Percentiles rank a stretch among this genome's conserved stretches.
Conservation (phyloP, 2,888 invertebrate species). For the Rhyacophila evoluta region DNA sequence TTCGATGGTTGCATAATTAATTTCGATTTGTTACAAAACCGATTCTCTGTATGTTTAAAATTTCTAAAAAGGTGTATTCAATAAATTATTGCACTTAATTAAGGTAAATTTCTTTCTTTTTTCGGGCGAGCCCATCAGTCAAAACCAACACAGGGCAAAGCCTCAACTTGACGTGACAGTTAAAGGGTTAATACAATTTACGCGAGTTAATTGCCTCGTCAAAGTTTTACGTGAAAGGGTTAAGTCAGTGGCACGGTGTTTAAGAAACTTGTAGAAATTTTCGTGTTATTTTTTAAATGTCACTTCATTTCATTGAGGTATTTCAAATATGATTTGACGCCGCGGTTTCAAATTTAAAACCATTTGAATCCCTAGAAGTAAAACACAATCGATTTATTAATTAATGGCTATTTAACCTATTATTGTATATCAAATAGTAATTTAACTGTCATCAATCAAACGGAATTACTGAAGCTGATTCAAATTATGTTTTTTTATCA, state of each 20-base stretch:
- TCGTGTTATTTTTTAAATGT: not conserved
- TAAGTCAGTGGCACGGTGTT: not conserved
- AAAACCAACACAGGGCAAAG: not conserved
- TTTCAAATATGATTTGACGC: too few relatives aligned
- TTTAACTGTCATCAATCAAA: too few relatives aligned
- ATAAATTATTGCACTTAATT: not conserved
- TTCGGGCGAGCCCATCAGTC: not conserved
- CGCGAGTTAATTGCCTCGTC: not conserved
- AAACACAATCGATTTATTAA: too few relatives aligned
- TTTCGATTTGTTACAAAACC: too few relatives aligned
- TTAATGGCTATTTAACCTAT: not conserved
- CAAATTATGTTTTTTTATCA: too few relatives aligned
- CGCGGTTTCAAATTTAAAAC: too few relatives aligned
- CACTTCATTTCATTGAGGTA: not conserved
- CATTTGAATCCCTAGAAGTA: too few relatives aligned
- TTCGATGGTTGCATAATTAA: not conserved
- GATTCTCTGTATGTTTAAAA: too few relatives aligned
- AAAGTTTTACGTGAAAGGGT: not conserved
- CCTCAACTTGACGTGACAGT: not conserved
- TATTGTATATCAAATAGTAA: not conserved
- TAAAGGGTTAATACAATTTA: conserved; percentile 28
- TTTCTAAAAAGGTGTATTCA: too few relatives aligned
- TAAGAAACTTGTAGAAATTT: not conserved
- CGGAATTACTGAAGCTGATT: too few relatives aligned
- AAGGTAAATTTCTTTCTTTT: not conserved